Evolutionary conservation across 2,113 vertebrate genomes (phyloP).

Genomic region (Nesogale talazaci): DNA sequence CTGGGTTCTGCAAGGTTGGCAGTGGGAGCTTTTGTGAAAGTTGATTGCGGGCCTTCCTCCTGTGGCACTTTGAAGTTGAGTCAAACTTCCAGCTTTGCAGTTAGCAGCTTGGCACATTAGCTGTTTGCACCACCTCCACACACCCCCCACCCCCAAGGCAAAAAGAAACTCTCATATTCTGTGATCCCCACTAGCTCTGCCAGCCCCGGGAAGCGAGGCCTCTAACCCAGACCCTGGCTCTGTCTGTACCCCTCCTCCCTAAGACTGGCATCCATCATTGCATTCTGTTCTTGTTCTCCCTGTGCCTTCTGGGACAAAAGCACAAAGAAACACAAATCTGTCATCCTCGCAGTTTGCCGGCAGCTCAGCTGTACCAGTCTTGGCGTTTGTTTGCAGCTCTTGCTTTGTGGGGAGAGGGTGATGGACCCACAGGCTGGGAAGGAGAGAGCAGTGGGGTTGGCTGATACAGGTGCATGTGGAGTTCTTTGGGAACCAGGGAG

Average conservation of each 20-base stretch:
- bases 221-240: not conserved
- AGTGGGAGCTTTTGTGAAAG: not conserved
- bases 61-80: not conserved
- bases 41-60: not conserved
- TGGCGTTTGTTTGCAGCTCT: not conserved
- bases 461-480: not conserved
- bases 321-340: slow-evolving; percentile 38
- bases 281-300: slow-evolving; percentile 40
- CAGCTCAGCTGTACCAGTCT: not conserved
- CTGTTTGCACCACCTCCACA: not conserved
- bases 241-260: not conserved
- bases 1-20: not conserved
- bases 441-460: rapidly evolving
- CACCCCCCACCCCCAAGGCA: too few species aligned
- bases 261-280: not conserved
- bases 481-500: not conserved
- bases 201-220: not conserved
- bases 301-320: slow-evolving; percentile 37
- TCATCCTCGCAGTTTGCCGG: not conserved
- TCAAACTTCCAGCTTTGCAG: not conserved
- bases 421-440: not conserved
- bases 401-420: not conserved
- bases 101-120: not conserved
- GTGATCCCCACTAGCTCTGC: not conserved
- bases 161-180: not conserved